Conservation (phyloP, 1,140 invertebrate genomes). For the Harlomillsia oculata region DNA sequence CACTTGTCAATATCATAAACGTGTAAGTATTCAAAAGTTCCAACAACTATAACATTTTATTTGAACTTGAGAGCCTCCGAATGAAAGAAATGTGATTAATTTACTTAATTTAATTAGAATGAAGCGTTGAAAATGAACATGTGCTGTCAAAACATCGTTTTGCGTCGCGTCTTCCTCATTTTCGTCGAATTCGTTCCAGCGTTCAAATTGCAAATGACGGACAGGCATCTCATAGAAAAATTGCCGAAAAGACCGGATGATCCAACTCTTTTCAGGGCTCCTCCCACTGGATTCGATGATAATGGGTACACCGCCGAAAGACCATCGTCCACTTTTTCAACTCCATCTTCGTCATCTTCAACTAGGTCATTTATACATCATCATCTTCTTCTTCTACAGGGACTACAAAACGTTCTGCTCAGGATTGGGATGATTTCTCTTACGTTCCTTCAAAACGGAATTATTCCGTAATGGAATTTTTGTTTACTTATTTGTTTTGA, state of each 20-base stretch:
- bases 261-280: no score
- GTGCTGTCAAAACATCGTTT: constrained; percentile 23
- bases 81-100: background rate
- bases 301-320: no score
- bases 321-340: no score
- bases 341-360: no score
- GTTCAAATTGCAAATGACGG: background rate
- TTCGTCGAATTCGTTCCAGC: constrained; percentile 19
- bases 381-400: no score
- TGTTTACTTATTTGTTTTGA: no score
- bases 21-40: constrained; percentile 4
- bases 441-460: no score
- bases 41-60: background rate
- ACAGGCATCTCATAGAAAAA: background rate
- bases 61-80: background rate
- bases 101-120: constrained; percentile 8
- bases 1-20: constrained; percentile 20
- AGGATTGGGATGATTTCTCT: no score
- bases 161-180: constrained; percentile 21
- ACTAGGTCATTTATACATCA: no score
- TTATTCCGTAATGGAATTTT: no score
- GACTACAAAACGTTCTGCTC: no score
- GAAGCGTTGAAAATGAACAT: constrained; percentile 24
- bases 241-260: background rate
- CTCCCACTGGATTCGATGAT: no score